phyloP scores from a whole-genome alignment of 1,140 invertebrate genomes.

The Aphelinus certus region DNA sequence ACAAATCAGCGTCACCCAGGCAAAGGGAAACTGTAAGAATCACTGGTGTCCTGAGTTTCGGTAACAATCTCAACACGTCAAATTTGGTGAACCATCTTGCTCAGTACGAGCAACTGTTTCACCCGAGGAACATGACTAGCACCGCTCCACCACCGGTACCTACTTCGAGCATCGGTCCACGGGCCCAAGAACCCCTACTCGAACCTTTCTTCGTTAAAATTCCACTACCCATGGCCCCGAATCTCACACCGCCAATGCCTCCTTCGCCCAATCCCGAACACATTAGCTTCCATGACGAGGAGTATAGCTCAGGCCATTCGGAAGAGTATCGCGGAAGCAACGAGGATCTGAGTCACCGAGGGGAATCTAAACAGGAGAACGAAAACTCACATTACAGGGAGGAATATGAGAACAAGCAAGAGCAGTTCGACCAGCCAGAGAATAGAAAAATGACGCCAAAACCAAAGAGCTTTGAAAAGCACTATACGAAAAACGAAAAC shows the following conservation, averaged over 20 bases:
- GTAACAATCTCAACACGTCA: slow-evolving; percentile 52
- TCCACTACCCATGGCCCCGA: slow-evolving; percentile 44
- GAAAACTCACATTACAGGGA: slow-evolving; percentile 4
- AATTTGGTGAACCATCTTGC: slow-evolving; percentile 54
- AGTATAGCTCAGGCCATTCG: neutral
- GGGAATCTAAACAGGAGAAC: slow-evolving; percentile 17
- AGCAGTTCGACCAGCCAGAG: slow-evolving; percentile 5
- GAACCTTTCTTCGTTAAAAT: slow-evolving; percentile 46
- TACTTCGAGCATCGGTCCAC: neutral
- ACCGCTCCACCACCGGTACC: slow-evolving; percentile 37
- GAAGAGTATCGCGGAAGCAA: neutral
- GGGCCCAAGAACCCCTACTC: slow-evolving; percentile 15
- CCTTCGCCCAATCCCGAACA: slow-evolving; percentile 25
- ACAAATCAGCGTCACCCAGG: slow-evolving; percentile 31
- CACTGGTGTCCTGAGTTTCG: slow-evolving; percentile 62
- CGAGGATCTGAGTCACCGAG: neutral
- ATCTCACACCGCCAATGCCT: slow-evolving; percentile 28
- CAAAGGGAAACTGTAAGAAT: slow-evolving; percentile 56
- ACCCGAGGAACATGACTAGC: slow-evolving; percentile 36
- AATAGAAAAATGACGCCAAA: neutral
- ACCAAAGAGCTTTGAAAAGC: neutral
- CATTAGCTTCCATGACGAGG: neutral
- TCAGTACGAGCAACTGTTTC: slow-evolving; percentile 60
- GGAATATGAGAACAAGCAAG: slow-evolving; percentile 21
- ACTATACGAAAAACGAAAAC: slow-evolving; percentile 47